Conservation (phyloP, 2,797 vertebrate species). For the Nannoperca australis region DNA sequence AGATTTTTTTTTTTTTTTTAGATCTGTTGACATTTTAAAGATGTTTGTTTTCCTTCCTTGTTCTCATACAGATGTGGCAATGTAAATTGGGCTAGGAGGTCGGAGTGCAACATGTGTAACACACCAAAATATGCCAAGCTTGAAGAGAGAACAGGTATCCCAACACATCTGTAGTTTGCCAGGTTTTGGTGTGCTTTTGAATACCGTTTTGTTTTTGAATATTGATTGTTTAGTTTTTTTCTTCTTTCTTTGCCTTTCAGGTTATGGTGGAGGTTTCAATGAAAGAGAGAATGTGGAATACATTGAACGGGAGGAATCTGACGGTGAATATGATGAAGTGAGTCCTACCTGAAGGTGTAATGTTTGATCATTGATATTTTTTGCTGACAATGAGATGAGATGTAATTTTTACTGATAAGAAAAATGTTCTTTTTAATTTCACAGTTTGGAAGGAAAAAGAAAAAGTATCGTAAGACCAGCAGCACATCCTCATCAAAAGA, state of each 20-base stretch:
- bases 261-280: conserved; percentile 98
- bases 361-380: not conserved
- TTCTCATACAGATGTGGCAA: conserved; percentile 91
- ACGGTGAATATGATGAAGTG: conserved; percentile 99
- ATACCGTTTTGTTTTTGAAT: not conserved
- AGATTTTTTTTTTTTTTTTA: not conserved
- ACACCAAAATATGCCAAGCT: conserved; percentile 98
- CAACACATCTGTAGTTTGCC: not conserved
- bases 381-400: not conserved
- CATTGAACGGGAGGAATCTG: conserved; percentile 97
- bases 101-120: conserved; percentile 99
- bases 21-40: not conserved
- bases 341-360: conserved; percentile 22
- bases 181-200: not conserved
- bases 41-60: not conserved
- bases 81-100: conserved; percentile 98
- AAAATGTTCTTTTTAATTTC: not conserved
- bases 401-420: not conserved
- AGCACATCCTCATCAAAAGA: conserved; percentile 90
- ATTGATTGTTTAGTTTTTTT: not conserved
- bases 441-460: conserved; percentile 99
- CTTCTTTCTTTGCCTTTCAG: conserved; percentile 69
- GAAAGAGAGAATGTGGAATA: conserved; percentile 98
- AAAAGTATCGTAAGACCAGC: conserved; percentile 92
- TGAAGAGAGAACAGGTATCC: conserved; percentile 96